Conservation (phyloP, 2,888 invertebrate genomes). For the Stenodera caucasica region DNA sequence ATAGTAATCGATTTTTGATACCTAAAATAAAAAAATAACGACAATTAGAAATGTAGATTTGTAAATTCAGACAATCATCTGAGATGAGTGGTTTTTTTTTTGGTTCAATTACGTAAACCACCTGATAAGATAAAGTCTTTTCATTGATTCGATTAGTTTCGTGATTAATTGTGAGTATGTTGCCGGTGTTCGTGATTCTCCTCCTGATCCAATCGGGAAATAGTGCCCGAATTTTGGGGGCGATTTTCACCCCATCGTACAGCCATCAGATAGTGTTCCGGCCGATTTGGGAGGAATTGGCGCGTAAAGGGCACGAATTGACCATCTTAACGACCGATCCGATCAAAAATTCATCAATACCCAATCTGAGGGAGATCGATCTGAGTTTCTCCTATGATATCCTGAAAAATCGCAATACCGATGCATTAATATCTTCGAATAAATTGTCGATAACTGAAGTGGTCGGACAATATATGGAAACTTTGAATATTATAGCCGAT, state of each 20-base stretch:
- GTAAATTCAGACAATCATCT: too few species aligned
- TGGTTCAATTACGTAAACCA: too few species aligned
- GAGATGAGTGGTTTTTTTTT: too few species aligned
- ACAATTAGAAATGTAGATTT: neutral
- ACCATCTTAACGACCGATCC: conserved; percentile 56
- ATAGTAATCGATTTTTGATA: neutral
- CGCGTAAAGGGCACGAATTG: conserved; percentile 57
- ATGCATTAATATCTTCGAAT: conserved; percentile 24
- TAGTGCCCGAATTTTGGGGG: conserved; percentile 36
- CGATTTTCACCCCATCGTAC: conserved; percentile 37
- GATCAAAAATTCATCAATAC: conserved; percentile 47
- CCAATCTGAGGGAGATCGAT: conserved; percentile 54
- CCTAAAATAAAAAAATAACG: neutral
- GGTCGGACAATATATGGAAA: conserved; percentile 22
- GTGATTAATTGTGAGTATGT: neutral
- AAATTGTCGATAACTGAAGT: conserved; percentile 28
- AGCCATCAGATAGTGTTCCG: conserved; percentile 58
- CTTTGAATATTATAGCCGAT: conserved; percentile 29
- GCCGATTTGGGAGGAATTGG: conserved; percentile 55
- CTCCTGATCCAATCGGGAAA: neutral
- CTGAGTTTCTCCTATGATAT: conserved; percentile 47
- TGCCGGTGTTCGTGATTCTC: neutral
- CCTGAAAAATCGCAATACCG: conserved; percentile 27
- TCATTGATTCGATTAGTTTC: too few species aligned
- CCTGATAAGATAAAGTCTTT: too few species aligned